These are phyloP conservation scores for Apamea epomidion DNA, from an alignment of 2,888 invertebrate genomes.

Conservation along the genomic window DNA sequence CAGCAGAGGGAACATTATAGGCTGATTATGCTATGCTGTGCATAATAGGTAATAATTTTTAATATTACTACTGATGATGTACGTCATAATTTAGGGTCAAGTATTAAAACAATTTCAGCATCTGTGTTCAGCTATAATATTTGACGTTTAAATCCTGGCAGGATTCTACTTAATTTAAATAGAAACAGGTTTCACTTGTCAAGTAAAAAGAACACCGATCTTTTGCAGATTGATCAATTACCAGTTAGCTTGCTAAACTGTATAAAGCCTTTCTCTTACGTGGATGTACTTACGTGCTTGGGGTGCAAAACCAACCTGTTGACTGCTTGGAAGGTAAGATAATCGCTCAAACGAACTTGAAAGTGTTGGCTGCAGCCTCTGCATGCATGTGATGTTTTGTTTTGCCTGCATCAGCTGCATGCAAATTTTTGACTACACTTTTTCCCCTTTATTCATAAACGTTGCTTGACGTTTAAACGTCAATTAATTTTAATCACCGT, in stretches of 20 bases:
- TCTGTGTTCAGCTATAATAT: not conserved
- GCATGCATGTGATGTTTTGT: not conserved
- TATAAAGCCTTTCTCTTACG: slow-evolving; percentile 46
- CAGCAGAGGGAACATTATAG: no score
- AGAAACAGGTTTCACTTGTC: slow-evolving; percentile 9
- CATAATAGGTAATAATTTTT: no score
- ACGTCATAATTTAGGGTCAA: no score
- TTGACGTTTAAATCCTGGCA: not conserved
- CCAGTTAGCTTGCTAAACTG: slow-evolving; percentile 3
- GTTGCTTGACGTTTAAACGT: no score
- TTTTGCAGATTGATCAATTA: slow-evolving; percentile 37
- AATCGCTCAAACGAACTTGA: slow-evolving; percentile 10
- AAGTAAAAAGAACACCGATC: slow-evolving; percentile 7
- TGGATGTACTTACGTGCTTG: slow-evolving; percentile 43
- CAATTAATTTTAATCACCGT: no score
- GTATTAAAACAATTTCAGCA: not conserved
- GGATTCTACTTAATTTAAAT: slow-evolving; percentile 9
- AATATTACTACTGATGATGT: no score
- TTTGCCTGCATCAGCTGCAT: slow-evolving; percentile 2
- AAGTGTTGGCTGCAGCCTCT: slow-evolving; percentile 18
- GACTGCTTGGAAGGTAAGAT: not conserved
- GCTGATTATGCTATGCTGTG: no score
- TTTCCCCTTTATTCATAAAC: not conserved
- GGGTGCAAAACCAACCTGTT: slow-evolving; percentile 8
- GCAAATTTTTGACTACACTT: not conserved